Percentiles rank a stretch among this genome's conserved stretches.
Conservation (phyloP, 2,888 invertebrate genomes). For the Sminthurides aquaticus region DNA sequence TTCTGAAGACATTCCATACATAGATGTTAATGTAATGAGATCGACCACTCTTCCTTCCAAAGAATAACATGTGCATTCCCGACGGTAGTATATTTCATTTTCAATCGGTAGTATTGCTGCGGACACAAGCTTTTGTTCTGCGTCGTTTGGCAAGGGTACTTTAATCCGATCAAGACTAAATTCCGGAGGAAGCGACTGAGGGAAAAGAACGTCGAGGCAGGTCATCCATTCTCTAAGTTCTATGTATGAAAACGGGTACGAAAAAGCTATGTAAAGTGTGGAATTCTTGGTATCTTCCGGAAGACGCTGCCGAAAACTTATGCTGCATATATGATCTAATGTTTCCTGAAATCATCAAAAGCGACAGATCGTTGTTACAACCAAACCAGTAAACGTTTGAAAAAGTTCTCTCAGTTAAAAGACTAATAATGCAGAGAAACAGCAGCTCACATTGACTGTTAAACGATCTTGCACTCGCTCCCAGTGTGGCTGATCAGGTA, state of each 20-base stretch:
- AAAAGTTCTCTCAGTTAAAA: not conserved
- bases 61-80: slow-evolving; percentile 71
- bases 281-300: slow-evolving; percentile 60
- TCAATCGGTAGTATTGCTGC: slow-evolving; percentile 27
- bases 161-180: slow-evolving; percentile 18
- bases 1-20: slow-evolving; percentile 64
- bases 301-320: slow-evolving; percentile 65
- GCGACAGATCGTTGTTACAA: too few relatives aligned
- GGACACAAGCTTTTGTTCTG: slow-evolving; percentile 2
- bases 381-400: too few relatives aligned
- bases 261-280: slow-evolving; percentile 79
- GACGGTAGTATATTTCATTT: slow-evolving; percentile 74
- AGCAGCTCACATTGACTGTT: slow-evolving; percentile 31
- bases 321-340: slow-evolving; percentile 63
- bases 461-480: slow-evolving; percentile 52
- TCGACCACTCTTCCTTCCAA: slow-evolving; percentile 71
- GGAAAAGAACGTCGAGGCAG: slow-evolving; percentile 56
- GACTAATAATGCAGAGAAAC: not conserved
- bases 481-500: slow-evolving; percentile 74
- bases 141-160: slow-evolving; percentile 14
- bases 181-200: slow-evolving; percentile 5
- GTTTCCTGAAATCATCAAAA: slow-evolving; percentile 52
- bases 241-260: slow-evolving; percentile 78
- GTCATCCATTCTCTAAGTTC: slow-evolving; percentile 69
- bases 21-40: slow-evolving; percentile 72